Percentiles rank a stretch among this genome's conserved stretches.
Evolutionary conservation across 2,797 vertebrate genomes (phyloP).

Genomic region (Thripadectes ignobilis): DNA sequence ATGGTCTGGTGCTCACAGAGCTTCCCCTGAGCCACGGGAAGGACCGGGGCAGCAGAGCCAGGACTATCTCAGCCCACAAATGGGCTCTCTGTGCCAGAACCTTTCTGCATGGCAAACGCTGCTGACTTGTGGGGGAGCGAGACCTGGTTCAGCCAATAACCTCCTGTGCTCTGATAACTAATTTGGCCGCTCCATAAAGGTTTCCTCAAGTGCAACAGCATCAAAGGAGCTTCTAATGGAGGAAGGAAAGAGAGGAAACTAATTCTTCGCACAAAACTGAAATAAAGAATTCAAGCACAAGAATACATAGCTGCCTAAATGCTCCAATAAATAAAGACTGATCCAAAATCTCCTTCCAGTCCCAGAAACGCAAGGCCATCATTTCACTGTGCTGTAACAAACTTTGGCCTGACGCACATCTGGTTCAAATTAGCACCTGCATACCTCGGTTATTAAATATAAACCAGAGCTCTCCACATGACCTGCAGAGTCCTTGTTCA

Average conservation of each 20-base stretch:
- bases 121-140: rapidly evolving
- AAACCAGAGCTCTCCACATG: constrained; percentile 58
- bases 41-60: rapidly evolving
- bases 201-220: not conserved
- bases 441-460: constrained; percentile 75
- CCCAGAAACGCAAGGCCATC: constrained; percentile 4
- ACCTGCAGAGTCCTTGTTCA: constrained; percentile 66
- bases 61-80: rapidly evolving
- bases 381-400: not conserved
- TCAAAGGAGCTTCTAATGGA: not conserved
- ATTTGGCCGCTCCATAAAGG: not conserved
- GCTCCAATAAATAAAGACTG: constrained; percentile 52
- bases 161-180: not conserved
- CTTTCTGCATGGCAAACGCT: rapidly evolving
- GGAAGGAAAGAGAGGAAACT: not conserved
- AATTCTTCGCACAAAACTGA: not conserved
- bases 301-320: not conserved
- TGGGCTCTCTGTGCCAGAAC: rapidly evolving
- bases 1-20: rapidly evolving
- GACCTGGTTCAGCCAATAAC: not conserved
- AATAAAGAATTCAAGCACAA: not conserved
- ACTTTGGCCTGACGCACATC: constrained; percentile 44
- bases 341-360: not conserved
- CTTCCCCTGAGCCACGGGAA: not conserved
- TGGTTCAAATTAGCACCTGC: constrained; percentile 80